Evolutionary conservation across 2,113 vertebrate genomes (phyloP), one percentile per base, ranked within the genome.

Genomic region (Casuarius casuarius): DNA sequence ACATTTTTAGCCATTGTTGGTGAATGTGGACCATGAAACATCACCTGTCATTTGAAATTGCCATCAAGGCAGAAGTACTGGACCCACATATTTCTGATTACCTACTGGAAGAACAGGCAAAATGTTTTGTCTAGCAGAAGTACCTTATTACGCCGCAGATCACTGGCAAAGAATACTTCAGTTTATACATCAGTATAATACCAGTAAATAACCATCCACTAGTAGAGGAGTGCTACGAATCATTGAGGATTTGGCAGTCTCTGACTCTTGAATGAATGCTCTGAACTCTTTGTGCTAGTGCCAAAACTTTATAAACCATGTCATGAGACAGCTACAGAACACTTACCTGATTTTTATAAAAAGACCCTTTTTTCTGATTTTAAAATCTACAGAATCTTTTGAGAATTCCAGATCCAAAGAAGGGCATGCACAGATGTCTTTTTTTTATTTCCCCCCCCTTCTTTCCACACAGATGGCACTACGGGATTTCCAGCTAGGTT

Each of bases 371-470:
- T 87, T 66, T 91, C 78, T 84, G 62, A 63, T 95, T 95, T 87
- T 77, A 58, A 63, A 35, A 84, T 90, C 88, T 93, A 44, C 80
- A 86, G 75, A 84, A 76, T 80, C 66, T 88, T 76, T 87, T 42
- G 80, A 92, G 92, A 96, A 89, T 84, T 93, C 67, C 67, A 82
- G 61, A 95, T 86, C 95, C 91, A 91, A 95, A 94, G 92, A 92
- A 89, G 59, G 46, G 71, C 66, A 58, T 52, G 59, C 59, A 71
- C 31, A 58, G 66, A 87, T 94, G 90, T 77, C 22, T 93, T 87
- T 88, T 70, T 85, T 73, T 12, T 72, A 21, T 74, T 19, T 5
- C 56, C 56, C 56, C 17, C 29, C 9, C 28, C 14, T 59, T 59
- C 56, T 66, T 20, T 93, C 63, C 28, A 28, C 22, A 46, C n/a